phyloP scores from a whole-genome alignment of 2,113 vertebrate genomes.

The Pagrus major region DNA sequence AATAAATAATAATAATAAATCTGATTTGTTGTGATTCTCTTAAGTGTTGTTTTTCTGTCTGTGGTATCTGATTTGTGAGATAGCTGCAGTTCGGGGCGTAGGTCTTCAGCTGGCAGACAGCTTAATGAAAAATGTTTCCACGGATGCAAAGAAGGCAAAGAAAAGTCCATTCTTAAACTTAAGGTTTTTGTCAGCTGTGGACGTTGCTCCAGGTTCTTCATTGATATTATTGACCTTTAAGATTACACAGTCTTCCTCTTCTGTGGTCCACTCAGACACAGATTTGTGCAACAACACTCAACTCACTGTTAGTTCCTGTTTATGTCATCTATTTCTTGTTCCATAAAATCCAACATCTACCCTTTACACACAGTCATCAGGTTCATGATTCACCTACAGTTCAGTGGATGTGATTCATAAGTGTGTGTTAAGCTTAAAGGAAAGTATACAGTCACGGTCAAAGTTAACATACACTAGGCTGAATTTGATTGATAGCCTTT shows the following conservation, averaged over 20 bases:
- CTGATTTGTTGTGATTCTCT: neutral
- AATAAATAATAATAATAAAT: conserved; percentile 29
- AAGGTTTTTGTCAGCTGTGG: neutral
- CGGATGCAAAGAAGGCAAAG: neutral
- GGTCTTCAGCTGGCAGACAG: neutral
- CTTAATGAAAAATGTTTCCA: neutral
- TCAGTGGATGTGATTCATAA: too few species aligned
- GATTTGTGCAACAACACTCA: neutral
- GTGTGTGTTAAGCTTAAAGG: neutral
- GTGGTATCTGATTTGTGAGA: neutral
- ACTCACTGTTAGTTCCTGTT: neutral
- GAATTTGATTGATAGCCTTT: too few species aligned
- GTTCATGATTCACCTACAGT: neutral
- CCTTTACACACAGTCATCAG: neutral
- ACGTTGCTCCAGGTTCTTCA: neutral
- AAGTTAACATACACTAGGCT: too few species aligned
- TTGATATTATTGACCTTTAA: neutral
- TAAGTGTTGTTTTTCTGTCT: neutral
- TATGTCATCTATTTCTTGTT: neutral
- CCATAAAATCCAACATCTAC: neutral
- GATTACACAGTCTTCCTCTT: neutral
- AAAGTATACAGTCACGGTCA: too few species aligned
- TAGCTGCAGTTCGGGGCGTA: neutral
- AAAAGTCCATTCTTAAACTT: neutral
- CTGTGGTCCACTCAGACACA: too few species aligned